phyloP scores from a whole-genome alignment of 2,797 vertebrate genomes.

The Chelon labrosus region DNA sequence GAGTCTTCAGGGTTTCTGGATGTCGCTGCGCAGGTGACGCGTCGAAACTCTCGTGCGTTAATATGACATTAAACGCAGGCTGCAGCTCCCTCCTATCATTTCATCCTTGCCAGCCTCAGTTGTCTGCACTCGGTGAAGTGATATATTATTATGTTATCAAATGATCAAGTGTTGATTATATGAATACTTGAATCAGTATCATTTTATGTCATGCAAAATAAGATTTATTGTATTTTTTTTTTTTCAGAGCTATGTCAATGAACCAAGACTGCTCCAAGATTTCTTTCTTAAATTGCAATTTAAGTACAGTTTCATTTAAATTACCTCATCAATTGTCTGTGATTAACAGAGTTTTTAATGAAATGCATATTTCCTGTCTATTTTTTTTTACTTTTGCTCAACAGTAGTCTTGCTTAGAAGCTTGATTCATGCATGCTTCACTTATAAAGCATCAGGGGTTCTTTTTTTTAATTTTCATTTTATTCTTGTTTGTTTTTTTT shows the following conservation, averaged over 20 bases:
- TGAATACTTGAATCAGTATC: neutral
- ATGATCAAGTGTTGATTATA: neutral
- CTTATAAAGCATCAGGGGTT: constrained; percentile 19
- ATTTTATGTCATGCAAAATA: neutral
- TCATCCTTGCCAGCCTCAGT: neutral
- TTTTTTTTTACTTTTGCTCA: neutral
- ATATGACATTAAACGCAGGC: constrained; percentile 14
- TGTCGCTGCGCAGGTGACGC: constrained; percentile 40
- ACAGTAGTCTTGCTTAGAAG: constrained; percentile 18
- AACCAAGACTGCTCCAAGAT: neutral
- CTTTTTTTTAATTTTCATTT: neutral
- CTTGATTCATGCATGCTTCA: constrained; percentile 23
- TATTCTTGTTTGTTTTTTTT: neutral
- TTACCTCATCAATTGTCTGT: neutral
- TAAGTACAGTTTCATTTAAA: neutral
- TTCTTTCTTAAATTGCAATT: no score
- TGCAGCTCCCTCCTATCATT: neutral
- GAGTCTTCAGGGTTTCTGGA: constrained; percentile 41
- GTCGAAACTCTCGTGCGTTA: constrained; percentile 16
- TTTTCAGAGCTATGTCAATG: neutral
- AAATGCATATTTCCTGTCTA: no score
- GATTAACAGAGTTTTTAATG: neutral
- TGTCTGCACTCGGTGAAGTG: neutral
- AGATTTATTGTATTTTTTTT: neutral
- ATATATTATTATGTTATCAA: constrained; percentile 3